phyloP scores from a whole-genome alignment of 2,797 vertebrate genomes.

The Gallirallus australis region DNA sequence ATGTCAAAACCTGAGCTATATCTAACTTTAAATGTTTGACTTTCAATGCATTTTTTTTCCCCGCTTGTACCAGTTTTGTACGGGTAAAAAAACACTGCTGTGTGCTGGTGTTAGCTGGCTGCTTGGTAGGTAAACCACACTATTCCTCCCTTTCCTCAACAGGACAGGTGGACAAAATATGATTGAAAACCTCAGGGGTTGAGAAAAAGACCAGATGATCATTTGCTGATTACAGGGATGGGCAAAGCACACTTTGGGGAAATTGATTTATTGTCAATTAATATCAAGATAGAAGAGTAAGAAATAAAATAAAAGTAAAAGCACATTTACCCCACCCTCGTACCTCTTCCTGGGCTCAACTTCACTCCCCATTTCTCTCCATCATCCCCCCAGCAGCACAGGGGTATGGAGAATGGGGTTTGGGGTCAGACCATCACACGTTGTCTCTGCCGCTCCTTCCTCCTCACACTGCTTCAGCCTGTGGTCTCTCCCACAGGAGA shows the following conservation, averaged over 20 bases:
- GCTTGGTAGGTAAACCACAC: background rate
- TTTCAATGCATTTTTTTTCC: background rate
- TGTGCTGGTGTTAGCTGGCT: background rate
- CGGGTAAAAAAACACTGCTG: background rate
- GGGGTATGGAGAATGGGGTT: background rate
- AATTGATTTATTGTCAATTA: background rate
- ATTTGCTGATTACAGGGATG: background rate
- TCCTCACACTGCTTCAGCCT: accelerated
- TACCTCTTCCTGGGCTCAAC: background rate
- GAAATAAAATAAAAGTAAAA: background rate
- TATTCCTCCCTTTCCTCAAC: background rate
- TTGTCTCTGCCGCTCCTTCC: background rate
- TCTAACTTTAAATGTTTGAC: background rate
- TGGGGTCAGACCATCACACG: background rate
- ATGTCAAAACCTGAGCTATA: background rate
- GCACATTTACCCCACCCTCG: accelerated
- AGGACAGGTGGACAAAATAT: background rate
- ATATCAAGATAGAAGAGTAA: background rate
- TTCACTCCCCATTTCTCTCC: background rate
- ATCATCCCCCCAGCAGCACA: accelerated
- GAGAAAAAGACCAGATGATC: background rate
- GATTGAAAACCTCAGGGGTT: background rate
- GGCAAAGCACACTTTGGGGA: background rate
- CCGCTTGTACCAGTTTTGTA: accelerated
- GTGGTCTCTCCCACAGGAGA: background rate